A percentile compares a stretch with the other conserved stretches of the same genome.
Evolutionary conservation across 1,140 invertebrate genomes (phyloP).

Genomic region (Drosophila ficusphila): DNA sequence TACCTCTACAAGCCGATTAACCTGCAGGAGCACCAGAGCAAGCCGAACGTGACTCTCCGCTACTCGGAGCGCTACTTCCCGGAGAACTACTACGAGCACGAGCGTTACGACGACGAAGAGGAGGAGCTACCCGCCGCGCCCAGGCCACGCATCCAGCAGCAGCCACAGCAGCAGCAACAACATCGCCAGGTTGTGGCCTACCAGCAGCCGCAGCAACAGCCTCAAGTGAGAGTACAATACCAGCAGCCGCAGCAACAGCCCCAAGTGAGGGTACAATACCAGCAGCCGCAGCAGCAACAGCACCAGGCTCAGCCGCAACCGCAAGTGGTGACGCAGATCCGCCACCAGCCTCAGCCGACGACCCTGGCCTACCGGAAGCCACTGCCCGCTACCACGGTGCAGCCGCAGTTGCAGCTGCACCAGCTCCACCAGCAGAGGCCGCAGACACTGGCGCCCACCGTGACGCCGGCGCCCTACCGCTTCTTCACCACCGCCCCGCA

Average conservation of each 20-base stretch:
- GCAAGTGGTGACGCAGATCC: constrained; percentile 67
- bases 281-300: constrained; percentile 35
- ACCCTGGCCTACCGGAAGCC: constrained; percentile 76
- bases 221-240: constrained; percentile 75
- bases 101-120: constrained; percentile 87
- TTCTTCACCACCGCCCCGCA: constrained; percentile 79
- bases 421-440: constrained; percentile 64
- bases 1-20: constrained; percentile 95
- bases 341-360: constrained; percentile 70
- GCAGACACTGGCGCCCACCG: constrained; percentile 69
- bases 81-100: constrained; percentile 89
- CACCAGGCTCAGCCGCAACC: constrained; percentile 50
- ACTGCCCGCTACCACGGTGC: constrained; percentile 68
- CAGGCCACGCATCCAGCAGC: constrained; percentile 73
- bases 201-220: constrained; percentile 38
- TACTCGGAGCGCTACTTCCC: constrained; percentile 95
- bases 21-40: constrained; percentile 90
- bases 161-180: constrained; percentile 70
- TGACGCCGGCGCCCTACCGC: constrained; percentile 81
- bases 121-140: constrained; percentile 77
- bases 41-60: constrained; percentile 89
- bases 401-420: constrained; percentile 70
- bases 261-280: constrained; percentile 41
- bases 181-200: constrained; percentile 52
- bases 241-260: constrained; percentile 63